A percentile compares a stretch with the other conserved stretches of the same genome.
phyloP scores from a whole-genome alignment of 2,797 vertebrate genomes.

The Acestrorhynchus altus region DNA sequence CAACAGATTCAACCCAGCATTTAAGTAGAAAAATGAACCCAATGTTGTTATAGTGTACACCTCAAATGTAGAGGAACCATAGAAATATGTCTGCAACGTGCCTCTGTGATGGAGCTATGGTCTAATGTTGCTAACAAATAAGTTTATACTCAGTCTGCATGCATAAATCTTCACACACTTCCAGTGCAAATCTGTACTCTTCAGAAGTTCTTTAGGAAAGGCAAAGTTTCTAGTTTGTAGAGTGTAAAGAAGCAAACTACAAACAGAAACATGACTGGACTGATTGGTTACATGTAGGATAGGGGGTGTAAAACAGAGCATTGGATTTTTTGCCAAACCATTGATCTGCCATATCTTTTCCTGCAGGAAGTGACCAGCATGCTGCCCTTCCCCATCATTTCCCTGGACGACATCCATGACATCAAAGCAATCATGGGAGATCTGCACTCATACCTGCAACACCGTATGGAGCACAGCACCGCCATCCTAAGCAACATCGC shows the following conservation, averaged over 20 bases:
- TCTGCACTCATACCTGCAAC: slow-evolving; percentile 92
- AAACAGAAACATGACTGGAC: background rate
- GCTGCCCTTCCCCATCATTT: slow-evolving; percentile 88
- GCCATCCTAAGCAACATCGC: slow-evolving; percentile 92
- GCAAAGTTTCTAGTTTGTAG: too few relatives aligned
- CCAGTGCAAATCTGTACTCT: too few relatives aligned
- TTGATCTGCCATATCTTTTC: background rate
- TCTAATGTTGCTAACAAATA: background rate
- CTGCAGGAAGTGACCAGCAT: slow-evolving; percentile 87
- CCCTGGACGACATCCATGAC: slow-evolving; percentile 91
- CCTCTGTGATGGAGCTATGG: too few relatives aligned
- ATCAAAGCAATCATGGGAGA: slow-evolving; percentile 91
- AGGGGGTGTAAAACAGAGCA: background rate
- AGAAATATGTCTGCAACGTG: too few relatives aligned
- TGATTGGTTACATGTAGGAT: background rate
- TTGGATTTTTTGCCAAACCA: background rate
- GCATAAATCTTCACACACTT: too few relatives aligned
- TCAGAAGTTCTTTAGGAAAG: too few relatives aligned
- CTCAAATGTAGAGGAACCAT: too few relatives aligned
- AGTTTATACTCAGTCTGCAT: too few relatives aligned
- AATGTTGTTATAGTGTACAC: too few relatives aligned
- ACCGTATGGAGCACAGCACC: slow-evolving; percentile 87
- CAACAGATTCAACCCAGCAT: too few relatives aligned
- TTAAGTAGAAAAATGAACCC: too few relatives aligned
- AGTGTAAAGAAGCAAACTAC: too few relatives aligned